These are phyloP conservation scores for Drosophila lacicola DNA, from an alignment of 2,888 invertebrate genomes.

Conservation along the genomic window DNA sequence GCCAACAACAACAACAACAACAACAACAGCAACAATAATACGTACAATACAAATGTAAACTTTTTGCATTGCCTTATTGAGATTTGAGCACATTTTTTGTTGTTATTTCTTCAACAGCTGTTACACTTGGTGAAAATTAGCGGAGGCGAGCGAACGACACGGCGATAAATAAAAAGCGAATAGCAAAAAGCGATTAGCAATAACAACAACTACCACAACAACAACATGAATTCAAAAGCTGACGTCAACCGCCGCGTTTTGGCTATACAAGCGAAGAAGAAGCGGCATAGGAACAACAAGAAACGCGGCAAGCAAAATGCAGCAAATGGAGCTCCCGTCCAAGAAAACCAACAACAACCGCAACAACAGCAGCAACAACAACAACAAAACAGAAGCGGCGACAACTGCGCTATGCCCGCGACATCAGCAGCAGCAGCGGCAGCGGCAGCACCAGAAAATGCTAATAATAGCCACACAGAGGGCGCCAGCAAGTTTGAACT, in stretches of 20 bases:
- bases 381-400: slow-evolving; percentile 21
- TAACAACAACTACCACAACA: slow-evolving; percentile 44
- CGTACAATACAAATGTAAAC: slow-evolving; percentile 43
- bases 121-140: slow-evolving; percentile 60
- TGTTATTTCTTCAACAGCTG: slow-evolving; percentile 68
- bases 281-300: slow-evolving; percentile 94
- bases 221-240: slow-evolving; percentile 92
- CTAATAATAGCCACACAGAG: slow-evolving; percentile 82
- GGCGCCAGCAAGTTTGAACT: slow-evolving; percentile 43
- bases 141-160: slow-evolving; percentile 42
- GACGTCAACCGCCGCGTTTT: slow-evolving; percentile 96
- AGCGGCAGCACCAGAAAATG: slow-evolving; percentile 76
- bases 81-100: slow-evolving; percentile 70
- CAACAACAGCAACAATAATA: slow-evolving; percentile 4
- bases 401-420: slow-evolving; percentile 36
- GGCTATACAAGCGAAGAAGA: slow-evolving; percentile 96
- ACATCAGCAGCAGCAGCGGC: slow-evolving; percentile 27
- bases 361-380: slow-evolving; percentile 46
- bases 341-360: slow-evolving; percentile 53
- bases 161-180: slow-evolving; percentile 24
- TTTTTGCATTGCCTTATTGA: slow-evolving; percentile 70
- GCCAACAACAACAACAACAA: slow-evolving; percentile 43
- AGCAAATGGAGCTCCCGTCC: slow-evolving; percentile 82
- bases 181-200: slow-evolving; percentile 27
- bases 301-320: slow-evolving; percentile 90